Evolutionary conservation across 2,888 invertebrate species (phyloP).

Genomic region (Thymelicus lineola): DNA sequence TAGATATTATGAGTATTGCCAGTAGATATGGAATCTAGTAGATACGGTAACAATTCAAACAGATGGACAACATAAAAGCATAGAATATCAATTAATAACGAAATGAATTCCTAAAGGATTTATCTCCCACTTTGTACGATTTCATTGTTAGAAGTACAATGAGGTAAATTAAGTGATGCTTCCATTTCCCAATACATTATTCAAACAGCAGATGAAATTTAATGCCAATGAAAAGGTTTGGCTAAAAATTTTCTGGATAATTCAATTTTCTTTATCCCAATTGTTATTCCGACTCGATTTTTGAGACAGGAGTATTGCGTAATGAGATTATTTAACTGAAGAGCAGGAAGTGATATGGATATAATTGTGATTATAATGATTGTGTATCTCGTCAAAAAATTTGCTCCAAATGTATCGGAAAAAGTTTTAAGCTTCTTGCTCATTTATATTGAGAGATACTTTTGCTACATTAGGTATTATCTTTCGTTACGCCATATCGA

Average conservation of each 20-base stretch:
- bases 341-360: not conserved
- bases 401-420: too few relatives aligned
- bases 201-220: constrained; percentile 29
- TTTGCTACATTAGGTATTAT: too few relatives aligned
- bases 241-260: constrained; percentile 10
- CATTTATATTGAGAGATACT: too few relatives aligned
- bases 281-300: not conserved
- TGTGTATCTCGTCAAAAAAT: too few relatives aligned
- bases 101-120: not conserved
- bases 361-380: not conserved
- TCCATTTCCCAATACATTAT: constrained; percentile 44
- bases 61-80: too few relatives aligned
- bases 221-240: constrained; percentile 5
- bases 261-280: constrained; percentile 4
- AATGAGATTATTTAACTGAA: not conserved
- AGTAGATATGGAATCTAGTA: too few relatives aligned
- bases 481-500: too few relatives aligned
- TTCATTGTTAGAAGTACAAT: constrained; percentile 42
- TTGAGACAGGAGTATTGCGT: not conserved
- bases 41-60: too few relatives aligned
- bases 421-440: too few relatives aligned
- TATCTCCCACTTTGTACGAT: constrained; percentile 2
- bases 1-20: too few relatives aligned
- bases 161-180: constrained; percentile 42
- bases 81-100: not conserved